phyloP scores from a whole-genome alignment of 2,113 vertebrate genomes.

The Anhinga anhinga region DNA sequence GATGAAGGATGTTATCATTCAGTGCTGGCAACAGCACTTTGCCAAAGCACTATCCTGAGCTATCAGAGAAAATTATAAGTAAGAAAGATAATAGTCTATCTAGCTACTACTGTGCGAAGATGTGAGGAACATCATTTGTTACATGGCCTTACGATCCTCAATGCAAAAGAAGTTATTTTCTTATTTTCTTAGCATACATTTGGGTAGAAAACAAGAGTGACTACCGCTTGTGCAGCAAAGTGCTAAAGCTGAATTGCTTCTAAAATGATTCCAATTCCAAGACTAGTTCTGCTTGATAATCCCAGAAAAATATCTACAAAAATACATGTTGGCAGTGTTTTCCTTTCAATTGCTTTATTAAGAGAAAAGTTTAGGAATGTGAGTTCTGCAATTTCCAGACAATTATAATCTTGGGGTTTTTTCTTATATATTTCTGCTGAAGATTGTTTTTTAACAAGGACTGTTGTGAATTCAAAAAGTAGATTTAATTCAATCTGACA shows the following conservation, averaged over 20 bases:
- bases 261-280: slow-evolving; percentile 24
- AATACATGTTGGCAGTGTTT: neutral
- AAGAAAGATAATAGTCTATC: neutral
- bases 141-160: neutral
- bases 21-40: neutral
- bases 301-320: neutral
- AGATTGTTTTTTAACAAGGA: neutral
- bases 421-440: neutral
- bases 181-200: neutral
- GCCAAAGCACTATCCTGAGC: neutral
- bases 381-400: neutral
- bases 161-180: neutral
- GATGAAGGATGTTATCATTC: neutral
- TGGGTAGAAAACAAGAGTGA: neutral
- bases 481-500: neutral
- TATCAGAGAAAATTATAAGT: neutral
- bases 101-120: neutral
- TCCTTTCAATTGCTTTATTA: slow-evolving; percentile 16
- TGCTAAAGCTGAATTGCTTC: neutral
- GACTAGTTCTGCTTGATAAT: neutral
- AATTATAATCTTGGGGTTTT: neutral
- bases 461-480: neutral
- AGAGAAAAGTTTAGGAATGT: neutral
- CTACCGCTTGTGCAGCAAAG: neutral
- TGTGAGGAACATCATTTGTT: neutral